Percentiles rank a stretch among this genome's conserved stretches.
These are phyloP conservation scores for Meles meles DNA, from an alignment of 2,113 vertebrate genomes.

Conservation along the genomic window DNA sequence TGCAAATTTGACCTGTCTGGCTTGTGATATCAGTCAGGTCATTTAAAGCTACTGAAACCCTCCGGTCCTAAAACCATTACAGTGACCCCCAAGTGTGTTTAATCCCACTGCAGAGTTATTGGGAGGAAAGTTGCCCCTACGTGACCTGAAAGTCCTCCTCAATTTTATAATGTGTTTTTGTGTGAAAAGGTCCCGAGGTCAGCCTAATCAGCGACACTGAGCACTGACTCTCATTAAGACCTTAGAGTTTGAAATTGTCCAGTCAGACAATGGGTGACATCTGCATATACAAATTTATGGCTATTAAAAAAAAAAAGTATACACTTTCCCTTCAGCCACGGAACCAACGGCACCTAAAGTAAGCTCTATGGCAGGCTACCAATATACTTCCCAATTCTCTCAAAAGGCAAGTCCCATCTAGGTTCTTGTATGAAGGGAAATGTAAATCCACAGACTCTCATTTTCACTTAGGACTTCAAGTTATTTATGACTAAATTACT, in stretches of 20 bases:
- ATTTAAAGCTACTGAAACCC: neutral
- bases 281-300: neutral
- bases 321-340: neutral
- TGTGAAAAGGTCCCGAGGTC: neutral
- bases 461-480: neutral
- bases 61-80: neutral
- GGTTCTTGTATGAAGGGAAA: neutral
- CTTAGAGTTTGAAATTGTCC: neutral
- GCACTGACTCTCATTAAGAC: neutral
- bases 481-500: constrained; percentile 25
- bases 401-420: neutral
- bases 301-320: neutral
- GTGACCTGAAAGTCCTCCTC: neutral
- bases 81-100: neutral
- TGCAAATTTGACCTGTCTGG: neutral
- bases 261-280: neutral
- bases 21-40: neutral
- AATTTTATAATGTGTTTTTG: neutral
- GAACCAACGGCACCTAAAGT: neutral
- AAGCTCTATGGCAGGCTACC: neutral
- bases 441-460: neutral
- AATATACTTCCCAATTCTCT: neutral
- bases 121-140: neutral
- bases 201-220: neutral
- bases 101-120: neutral